A percentile compares a stretch with the other conserved stretches of the same genome.
Conservation (phyloP, 2,113 vertebrate species). For the Cololabis saira region DNA sequence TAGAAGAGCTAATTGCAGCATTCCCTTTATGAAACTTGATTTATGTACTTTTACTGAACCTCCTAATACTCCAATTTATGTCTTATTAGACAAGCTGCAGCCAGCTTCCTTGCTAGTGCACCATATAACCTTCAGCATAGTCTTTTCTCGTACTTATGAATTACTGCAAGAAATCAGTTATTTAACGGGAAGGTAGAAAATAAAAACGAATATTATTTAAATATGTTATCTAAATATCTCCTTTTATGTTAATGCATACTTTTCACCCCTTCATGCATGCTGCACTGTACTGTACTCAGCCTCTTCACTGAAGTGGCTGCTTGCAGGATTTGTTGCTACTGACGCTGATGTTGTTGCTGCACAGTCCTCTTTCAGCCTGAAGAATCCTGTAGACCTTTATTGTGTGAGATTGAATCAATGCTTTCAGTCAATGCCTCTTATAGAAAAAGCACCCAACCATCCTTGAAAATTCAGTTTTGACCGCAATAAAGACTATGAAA, state of each 20-base stretch:
- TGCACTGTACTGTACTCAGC: conserved; percentile 18
- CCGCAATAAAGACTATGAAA: not conserved
- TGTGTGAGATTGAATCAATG: conserved; percentile 55
- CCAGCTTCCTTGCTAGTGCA: no score
- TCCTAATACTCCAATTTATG: no score
- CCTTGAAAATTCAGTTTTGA: conserved; percentile 20
- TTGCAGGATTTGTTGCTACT: conserved; percentile 47
- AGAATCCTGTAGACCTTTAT: conserved; percentile 65
- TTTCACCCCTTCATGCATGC: conserved; percentile 38
- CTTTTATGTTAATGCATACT: not conserved
- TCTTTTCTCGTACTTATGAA: no score
- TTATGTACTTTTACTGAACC: no score
- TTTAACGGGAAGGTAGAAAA: no score
- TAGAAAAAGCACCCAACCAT: conserved; percentile 20
- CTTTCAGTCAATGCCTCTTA: conserved; percentile 43
- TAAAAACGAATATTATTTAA: no score
- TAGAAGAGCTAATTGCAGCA: no score
- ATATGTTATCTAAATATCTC: no score
- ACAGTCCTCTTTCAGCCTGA: conserved; percentile 54
- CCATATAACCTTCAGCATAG: no score
- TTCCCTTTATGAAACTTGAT: no score
- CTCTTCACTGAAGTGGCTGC: conserved; percentile 71
- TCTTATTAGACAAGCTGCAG: no score
- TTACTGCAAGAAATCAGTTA: no score
- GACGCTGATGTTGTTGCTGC: conserved; percentile 60